Percentiles rank a stretch among this genome's conserved stretches.
These are phyloP conservation scores for Tribolium freemani DNA, from an alignment of 2,888 invertebrate species.

Conservation along the genomic window DNA sequence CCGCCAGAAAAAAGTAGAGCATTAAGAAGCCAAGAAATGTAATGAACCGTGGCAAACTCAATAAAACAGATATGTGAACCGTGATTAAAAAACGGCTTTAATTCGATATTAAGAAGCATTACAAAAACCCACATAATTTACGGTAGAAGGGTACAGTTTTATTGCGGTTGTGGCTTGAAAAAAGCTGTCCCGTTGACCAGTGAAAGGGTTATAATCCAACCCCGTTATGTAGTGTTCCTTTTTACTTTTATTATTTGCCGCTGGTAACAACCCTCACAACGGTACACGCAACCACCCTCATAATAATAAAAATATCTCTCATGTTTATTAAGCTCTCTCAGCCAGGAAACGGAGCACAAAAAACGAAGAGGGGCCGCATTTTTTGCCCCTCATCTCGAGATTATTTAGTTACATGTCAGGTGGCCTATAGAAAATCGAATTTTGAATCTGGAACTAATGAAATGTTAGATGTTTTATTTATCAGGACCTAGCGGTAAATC, in stretches of 20 bases:
- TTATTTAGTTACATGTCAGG: slow-evolving; percentile 53
- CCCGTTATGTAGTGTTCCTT: slow-evolving; percentile 20
- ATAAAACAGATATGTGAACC: too few relatives aligned
- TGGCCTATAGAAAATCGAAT: slow-evolving; percentile 49
- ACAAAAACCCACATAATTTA: background rate
- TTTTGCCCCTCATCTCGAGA: slow-evolving; percentile 28
- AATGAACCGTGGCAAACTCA: too few relatives aligned
- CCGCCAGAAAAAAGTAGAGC: too few relatives aligned
- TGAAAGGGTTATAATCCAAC: slow-evolving; percentile 22
- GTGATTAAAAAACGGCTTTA: background rate
- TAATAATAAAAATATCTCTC: slow-evolving; percentile 29
- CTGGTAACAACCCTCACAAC: slow-evolving; percentile 22
- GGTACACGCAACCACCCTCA: slow-evolving; percentile 28
- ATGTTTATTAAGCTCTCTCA: slow-evolving; percentile 15
- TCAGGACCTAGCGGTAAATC: slow-evolving; percentile 48
- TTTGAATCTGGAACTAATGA: slow-evolving; percentile 40
- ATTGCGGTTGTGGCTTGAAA: background rate
- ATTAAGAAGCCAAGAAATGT: too few relatives aligned
- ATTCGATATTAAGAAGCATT: background rate
- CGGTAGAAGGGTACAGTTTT: background rate
- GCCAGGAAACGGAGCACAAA: slow-evolving; percentile 28
- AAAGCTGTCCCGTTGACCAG: slow-evolving; percentile 19
- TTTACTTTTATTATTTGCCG: slow-evolving; percentile 8
- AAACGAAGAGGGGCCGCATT: slow-evolving; percentile 1
- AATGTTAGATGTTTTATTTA: slow-evolving; percentile 44